phyloP scores from a whole-genome alignment of 2,888 invertebrate genomes.

The Seira sanloemensis region DNA sequence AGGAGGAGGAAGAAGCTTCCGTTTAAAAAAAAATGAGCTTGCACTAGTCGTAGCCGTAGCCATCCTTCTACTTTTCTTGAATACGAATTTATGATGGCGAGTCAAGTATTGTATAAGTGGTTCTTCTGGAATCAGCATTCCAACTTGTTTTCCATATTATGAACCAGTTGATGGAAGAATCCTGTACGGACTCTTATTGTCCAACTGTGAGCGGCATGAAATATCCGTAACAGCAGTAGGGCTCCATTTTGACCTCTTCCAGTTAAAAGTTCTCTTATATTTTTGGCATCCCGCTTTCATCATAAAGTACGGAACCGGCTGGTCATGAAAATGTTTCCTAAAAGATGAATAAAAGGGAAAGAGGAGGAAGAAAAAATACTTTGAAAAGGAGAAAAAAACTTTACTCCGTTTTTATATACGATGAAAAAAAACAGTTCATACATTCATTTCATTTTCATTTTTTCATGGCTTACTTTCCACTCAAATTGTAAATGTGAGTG shows the following conservation, averaged over 20 bases:
- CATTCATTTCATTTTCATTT: constrained; percentile 18
- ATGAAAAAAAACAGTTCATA: constrained; percentile 20
- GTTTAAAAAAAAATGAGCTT: too few species aligned
- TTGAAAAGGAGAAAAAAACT: constrained; percentile 29
- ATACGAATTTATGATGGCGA: constrained; percentile 8
- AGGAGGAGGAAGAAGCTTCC: constrained; percentile 47
- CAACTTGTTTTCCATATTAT: constrained; percentile 53
- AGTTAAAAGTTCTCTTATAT: constrained; percentile 35
- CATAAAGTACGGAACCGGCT: constrained; percentile 54
- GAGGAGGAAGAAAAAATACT: constrained; percentile 24
- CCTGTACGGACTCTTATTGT: constrained; percentile 56
- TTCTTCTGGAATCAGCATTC: constrained; percentile 45
- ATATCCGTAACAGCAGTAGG: constrained; percentile 60
- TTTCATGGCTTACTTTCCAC: not conserved
- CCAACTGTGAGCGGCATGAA: constrained; percentile 61
- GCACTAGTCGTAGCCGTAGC: too few species aligned
- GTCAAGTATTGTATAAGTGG: constrained; percentile 16
- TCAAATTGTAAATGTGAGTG: not conserved
- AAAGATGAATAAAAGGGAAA: constrained; percentile 52
- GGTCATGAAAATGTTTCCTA: constrained; percentile 63
- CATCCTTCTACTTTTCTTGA: not conserved
- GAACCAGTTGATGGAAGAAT: constrained; percentile 56
- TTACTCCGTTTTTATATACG: constrained; percentile 3
- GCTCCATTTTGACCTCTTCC: constrained; percentile 57
- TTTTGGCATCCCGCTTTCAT: constrained; percentile 58